Evolutionary conservation across 2,113 vertebrate species (phyloP).

Genomic region (Rhineura floridana): DNA sequence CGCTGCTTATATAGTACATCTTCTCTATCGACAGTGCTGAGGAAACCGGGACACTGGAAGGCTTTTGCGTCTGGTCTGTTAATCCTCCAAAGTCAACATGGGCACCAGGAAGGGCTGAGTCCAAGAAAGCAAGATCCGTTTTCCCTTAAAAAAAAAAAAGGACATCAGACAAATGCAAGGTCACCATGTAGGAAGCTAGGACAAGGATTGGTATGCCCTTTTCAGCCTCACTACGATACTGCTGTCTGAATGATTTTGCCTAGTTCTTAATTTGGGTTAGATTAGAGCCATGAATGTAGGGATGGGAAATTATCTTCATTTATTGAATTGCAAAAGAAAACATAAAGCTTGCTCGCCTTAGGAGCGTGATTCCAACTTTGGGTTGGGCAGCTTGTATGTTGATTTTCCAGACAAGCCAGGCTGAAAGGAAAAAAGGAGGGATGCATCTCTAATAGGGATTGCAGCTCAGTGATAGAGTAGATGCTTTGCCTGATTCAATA

Average conservation of each 20-base stretch:
- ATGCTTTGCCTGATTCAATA: neutral
- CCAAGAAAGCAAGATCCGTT: slow-evolving; percentile 60
- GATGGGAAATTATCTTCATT: neutral
- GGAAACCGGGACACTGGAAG: slow-evolving; percentile 66
- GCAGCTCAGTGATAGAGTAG: no score
- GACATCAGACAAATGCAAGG: neutral
- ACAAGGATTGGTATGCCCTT: neutral
- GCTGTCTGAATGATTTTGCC: neutral
- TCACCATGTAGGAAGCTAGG: neutral
- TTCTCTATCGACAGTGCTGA: slow-evolving; percentile 57
- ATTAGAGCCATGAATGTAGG: neutral
- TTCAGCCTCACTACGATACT: no score
- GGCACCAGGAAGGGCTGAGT: slow-evolving; percentile 57
- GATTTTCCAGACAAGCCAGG: neutral
- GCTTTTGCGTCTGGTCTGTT: slow-evolving; percentile 51
- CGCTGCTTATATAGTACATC: slow-evolving; percentile 50
- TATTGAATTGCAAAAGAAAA: neutral
- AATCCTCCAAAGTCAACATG: slow-evolving; percentile 61
- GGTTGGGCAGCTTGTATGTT: neutral
- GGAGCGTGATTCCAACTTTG: neutral
- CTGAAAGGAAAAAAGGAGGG: neutral
- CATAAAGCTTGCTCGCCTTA: neutral
- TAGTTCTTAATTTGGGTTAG: neutral
- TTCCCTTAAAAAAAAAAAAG: slow-evolving; percentile 54
- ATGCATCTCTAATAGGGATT: neutral